Percentiles rank a stretch among this genome's conserved stretches.
phyloP scores from a whole-genome alignment of 1,140 invertebrate species.

The Drosophila grimshawi region DNA sequence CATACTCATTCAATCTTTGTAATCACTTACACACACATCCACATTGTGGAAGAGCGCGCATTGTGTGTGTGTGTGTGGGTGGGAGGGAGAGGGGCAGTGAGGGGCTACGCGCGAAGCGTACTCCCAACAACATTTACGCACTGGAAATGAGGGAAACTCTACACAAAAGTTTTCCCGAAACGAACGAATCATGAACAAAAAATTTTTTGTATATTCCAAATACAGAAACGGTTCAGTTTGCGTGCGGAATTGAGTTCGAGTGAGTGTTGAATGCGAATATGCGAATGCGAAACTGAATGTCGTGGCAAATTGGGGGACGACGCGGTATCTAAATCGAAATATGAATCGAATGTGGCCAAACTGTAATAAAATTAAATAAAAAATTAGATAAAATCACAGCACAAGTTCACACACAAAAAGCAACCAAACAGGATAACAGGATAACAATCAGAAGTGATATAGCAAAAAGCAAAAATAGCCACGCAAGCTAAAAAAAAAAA shows the following conservation, averaged over 20 bases:
- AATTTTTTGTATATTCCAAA: constrained; percentile 78
- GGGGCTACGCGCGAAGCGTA: constrained; percentile 6
- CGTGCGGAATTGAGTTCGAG: constrained; percentile 75
- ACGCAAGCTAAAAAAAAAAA: constrained; percentile 31
- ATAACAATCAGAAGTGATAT: constrained; percentile 16
- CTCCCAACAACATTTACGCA: constrained; percentile 71
- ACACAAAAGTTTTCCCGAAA: constrained; percentile 63
- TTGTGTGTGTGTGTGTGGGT: too few relatives aligned
- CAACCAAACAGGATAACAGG: neutral
- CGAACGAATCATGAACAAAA: constrained; percentile 50
- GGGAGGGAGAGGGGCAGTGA: constrained; percentile 4
- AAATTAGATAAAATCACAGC: constrained; percentile 4
- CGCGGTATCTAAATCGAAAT: constrained; percentile 28
- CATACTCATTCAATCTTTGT: constrained; percentile 34
- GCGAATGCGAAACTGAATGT: constrained; percentile 34
- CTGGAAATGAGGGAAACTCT: constrained; percentile 76
- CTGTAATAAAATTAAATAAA: constrained; percentile 8
- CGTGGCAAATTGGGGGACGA: constrained; percentile 15
- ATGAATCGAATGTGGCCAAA: constrained; percentile 13
- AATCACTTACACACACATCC: constrained; percentile 23
- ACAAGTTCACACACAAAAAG: neutral
- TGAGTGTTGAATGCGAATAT: constrained; percentile 62
- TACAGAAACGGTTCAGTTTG: constrained; percentile 83
- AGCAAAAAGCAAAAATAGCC: constrained; percentile 24
- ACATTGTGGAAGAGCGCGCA: constrained; percentile 8